These are phyloP conservation scores for Hermatobates lingyangjiaoensis DNA, from an alignment of 1,140 invertebrate species.

Conservation along the genomic window DNA sequence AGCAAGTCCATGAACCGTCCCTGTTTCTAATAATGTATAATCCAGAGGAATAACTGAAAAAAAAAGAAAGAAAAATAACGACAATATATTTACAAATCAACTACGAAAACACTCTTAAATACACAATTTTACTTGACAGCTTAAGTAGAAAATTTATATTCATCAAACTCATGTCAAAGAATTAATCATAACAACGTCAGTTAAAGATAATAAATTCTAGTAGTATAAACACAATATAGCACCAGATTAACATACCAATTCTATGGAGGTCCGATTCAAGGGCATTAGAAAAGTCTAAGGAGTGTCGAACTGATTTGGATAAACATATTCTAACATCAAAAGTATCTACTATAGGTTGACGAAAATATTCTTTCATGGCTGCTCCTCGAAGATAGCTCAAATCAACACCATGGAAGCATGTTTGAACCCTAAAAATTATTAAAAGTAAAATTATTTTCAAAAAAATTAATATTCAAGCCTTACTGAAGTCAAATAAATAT, in stretches of 20 bases:
- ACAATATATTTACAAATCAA: too few relatives aligned
- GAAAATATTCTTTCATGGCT: slow-evolving; percentile 93
- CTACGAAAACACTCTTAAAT: too few relatives aligned
- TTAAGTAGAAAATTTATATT: too few relatives aligned
- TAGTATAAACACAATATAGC: too few relatives aligned
- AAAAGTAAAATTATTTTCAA: background rate
- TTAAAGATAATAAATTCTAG: too few relatives aligned
- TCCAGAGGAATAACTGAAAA: slow-evolving; percentile 72
- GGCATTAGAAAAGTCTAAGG: slow-evolving; percentile 87
- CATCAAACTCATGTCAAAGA: too few relatives aligned
- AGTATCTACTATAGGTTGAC: slow-evolving; percentile 96
- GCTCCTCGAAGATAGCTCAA: slow-evolving; percentile 72
- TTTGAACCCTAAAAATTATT: slow-evolving; percentile 49
- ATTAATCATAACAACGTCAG: too few relatives aligned
- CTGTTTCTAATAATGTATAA: slow-evolving; percentile 81
- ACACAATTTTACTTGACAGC: too few relatives aligned
- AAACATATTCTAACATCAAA: slow-evolving; percentile 96
- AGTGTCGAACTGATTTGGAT: slow-evolving; percentile 82
- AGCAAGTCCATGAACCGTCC: slow-evolving; percentile 89
- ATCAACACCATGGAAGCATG: slow-evolving; percentile 95
- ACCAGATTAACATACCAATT: slow-evolving; percentile 67
- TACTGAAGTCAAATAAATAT: background rate
- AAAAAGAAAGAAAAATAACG: background rate
- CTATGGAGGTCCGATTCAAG: slow-evolving; percentile 86
- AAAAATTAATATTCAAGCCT: background rate